Conservation (phyloP, 1,140 invertebrate genomes). For the Drosophila navojoa region DNA sequence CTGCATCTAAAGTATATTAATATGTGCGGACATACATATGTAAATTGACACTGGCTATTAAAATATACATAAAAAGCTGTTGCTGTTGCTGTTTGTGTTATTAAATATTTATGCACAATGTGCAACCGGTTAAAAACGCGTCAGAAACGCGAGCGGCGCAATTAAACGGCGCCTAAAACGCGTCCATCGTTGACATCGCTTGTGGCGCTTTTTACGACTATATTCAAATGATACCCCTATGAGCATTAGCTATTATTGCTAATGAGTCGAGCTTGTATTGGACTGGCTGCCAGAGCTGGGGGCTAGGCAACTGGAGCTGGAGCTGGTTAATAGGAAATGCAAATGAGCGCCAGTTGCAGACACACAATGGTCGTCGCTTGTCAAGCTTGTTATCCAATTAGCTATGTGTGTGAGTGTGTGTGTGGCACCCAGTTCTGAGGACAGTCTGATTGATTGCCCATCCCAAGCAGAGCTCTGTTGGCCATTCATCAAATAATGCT, state of each 20-base stretch:
- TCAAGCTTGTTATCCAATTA: constrained; percentile 55
- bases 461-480: constrained; percentile 30
- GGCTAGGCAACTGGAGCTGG: not conserved
- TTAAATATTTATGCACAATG: constrained; percentile 54
- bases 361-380: not conserved
- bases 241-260: constrained; percentile 47
- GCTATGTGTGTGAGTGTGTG: constrained; percentile 20
- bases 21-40: constrained; percentile 45
- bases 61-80: constrained; percentile 50
- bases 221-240: constrained; percentile 58
- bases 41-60: constrained; percentile 60
- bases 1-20: constrained; percentile 15
- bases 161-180: constrained; percentile 71
- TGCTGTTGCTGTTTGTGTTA: constrained; percentile 23
- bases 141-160: constrained; percentile 39
- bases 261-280: constrained; percentile 46
- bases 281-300: not conserved
- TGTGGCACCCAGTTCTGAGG: constrained; percentile 45
- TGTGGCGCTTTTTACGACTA: constrained; percentile 47
- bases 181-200: constrained; percentile 32
- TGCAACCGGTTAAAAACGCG: constrained; percentile 63
- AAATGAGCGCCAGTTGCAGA: constrained; percentile 42
- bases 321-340: constrained; percentile 27
- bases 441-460: constrained; percentile 60
- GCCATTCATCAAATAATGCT: constrained; percentile 33